Base-by-base conservation (phyloP, 2,888 invertebrate species). In the Boloria euphrosyne region DNA sequence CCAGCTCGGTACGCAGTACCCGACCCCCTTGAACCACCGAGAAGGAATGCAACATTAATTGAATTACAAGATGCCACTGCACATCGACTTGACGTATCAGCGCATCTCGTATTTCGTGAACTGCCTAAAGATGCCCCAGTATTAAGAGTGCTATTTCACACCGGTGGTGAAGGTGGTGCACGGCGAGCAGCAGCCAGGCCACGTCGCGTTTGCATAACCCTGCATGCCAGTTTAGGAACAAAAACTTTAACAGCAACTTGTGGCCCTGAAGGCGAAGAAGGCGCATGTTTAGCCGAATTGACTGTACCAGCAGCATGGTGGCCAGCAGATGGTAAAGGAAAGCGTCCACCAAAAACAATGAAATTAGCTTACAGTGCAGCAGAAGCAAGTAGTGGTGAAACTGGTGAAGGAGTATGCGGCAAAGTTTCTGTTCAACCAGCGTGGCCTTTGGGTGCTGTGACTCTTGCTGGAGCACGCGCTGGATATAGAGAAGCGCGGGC, bases 241-340 rank as follows among this genome's bases (percentile, higher is more conserved):
- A 88, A 93, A 72, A 90, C 94, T 61, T 90, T 98, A 70, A 96
- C 97, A 62, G 96, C 98, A 0, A 96, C 97, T n/a, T 98, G 98
- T 87, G 97, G 97, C 78, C 98, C 98, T 1, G 97, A 97, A 82
- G 97, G 97, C 13, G 96, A 97, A 80, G 97, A 98, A 81, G 97
- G 98, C 0, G 98, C 98, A 0, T 98, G 98, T 82, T 93, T 98
- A 62, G 97, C 97, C 0, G 96, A 97, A 82, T 92, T 97, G 66
- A 96, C 97, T 1, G 94, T 98, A 47, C 98, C 98, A 0, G 95
- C 97, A 13, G 95, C 95, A 62, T 98, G 98, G 98, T 98, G 98
- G 98, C 95, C 96, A 0, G 94, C 93, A 47, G 93, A 94, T 73
- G 94, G 94, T 13, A 91, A 90, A 69, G 92, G 90, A 57, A 93